phyloP scores from a whole-genome alignment of 2,888 invertebrate species.

The Catotricha subobsoleta region DNA sequence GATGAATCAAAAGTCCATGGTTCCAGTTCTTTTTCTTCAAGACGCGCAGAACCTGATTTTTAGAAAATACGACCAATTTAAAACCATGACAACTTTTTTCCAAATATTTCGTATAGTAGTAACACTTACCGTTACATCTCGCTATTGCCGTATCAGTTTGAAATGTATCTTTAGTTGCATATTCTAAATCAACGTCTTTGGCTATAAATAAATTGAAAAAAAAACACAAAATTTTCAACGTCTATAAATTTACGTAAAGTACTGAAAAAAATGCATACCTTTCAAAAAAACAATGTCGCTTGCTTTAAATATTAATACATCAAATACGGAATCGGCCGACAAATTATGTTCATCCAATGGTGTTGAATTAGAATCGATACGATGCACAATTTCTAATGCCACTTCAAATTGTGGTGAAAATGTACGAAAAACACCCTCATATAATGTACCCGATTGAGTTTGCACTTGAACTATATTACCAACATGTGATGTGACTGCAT shows the following conservation, averaged over 20 bases:
- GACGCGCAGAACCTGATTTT: conserved; percentile 19
- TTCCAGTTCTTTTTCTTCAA: conserved; percentile 52
- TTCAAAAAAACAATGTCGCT: conserved; percentile 69
- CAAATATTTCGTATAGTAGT: neutral
- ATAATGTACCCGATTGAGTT: conserved; percentile 65
- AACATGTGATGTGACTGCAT: conserved; percentile 69
- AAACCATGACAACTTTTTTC: neutral
- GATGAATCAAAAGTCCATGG: conserved; percentile 64
- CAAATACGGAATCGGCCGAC: conserved; percentile 49
- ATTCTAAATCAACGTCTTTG: conserved; percentile 73
- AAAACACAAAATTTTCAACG: too few relatives aligned
- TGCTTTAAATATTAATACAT: conserved; percentile 67
- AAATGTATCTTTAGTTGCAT: conserved; percentile 73
- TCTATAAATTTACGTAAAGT: too few relatives aligned
- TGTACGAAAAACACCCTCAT: conserved; percentile 80
- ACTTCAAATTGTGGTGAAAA: conserved; percentile 78
- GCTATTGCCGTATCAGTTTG: conserved; percentile 80
- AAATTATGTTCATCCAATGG: conserved; percentile 26
- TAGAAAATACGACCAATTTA: neutral
- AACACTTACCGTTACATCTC: conserved; percentile 59
- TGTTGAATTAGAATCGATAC: neutral
- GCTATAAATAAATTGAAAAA: too few relatives aligned
- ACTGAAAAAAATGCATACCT: too few relatives aligned
- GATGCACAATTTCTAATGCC: conserved; percentile 2
- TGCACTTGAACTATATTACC: conserved; percentile 67